A percentile compares a stretch with the other conserved stretches of the same genome.
Conservation (phyloP, 2,888 invertebrate species). For the Holacanthella duospinosa region DNA sequence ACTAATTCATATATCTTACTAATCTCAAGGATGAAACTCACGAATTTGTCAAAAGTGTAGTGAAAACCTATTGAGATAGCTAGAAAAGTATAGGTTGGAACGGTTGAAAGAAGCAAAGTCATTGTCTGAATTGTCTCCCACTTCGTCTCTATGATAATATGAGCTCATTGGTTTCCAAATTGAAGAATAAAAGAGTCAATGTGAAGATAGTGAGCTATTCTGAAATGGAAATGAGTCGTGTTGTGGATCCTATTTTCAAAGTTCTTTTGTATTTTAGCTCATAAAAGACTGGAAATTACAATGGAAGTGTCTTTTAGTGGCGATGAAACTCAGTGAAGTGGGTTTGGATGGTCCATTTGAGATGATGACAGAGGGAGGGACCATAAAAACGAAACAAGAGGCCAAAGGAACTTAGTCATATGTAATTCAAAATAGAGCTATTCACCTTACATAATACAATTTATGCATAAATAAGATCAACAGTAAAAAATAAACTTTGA, state of each 20-base stretch:
- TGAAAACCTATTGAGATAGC: not conserved
- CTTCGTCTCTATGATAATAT: not conserved
- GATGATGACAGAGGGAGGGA: not conserved
- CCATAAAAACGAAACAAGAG: not conserved
- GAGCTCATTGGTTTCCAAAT: slow-evolving; percentile 4
- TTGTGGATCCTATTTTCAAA: not conserved
- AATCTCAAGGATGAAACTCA: not conserved
- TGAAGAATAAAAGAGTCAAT: slow-evolving; percentile 4
- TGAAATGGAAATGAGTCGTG: not conserved
- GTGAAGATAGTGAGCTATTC: slow-evolving; percentile 1
- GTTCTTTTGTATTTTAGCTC: not conserved
- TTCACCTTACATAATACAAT: not conserved
- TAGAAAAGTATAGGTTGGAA: not conserved
- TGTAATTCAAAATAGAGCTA: not conserved
- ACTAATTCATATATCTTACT: not conserved
- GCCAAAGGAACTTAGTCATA: not conserved
- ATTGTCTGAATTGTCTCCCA: not conserved
- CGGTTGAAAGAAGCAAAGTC: not conserved
- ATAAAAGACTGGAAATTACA: slow-evolving; percentile 1
- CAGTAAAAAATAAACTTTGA: too few species aligned
- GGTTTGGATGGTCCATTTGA: not conserved
- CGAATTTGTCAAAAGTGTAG: not conserved
- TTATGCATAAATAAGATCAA: slow-evolving; percentile 3
- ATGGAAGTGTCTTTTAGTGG: slow-evolving; percentile 2
- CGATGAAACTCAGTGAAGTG: not conserved